These are phyloP conservation scores for Ashinkailepas kermadecensis DNA, from an alignment of 2,888 invertebrate genomes.

Conservation along the genomic window DNA sequence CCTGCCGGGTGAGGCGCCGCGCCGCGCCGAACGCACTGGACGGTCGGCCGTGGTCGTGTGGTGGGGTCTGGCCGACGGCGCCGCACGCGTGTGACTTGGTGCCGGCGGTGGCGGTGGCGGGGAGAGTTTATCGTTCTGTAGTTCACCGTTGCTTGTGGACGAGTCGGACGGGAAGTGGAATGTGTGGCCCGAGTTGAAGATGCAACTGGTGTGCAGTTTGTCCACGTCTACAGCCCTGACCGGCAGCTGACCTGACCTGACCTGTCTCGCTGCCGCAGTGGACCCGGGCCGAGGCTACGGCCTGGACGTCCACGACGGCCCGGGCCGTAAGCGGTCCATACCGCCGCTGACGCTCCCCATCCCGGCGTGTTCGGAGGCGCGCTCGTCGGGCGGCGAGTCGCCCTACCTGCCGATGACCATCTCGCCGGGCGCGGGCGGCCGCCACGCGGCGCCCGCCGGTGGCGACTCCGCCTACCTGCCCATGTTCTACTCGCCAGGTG, in stretches of 20 bases:
- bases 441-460: not conserved
- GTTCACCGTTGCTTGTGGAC: too few relatives aligned
- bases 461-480: not conserved
- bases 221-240: too few relatives aligned
- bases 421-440: constrained; percentile 1
- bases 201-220: too few relatives aligned
- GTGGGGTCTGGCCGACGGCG: too few relatives aligned
- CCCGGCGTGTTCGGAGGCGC: not conserved
- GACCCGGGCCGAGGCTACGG: not conserved
- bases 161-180: too few relatives aligned
- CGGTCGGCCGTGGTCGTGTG: too few relatives aligned
- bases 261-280: not conserved
- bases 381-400: not conserved
- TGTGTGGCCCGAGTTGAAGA: too few relatives aligned
- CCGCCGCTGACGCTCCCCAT: constrained; percentile 8
- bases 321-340: not conserved
- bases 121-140: too few relatives aligned
- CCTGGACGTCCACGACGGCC: not conserved
- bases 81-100: too few relatives aligned
- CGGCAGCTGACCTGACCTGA: too few relatives aligned
- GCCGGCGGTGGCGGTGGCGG: too few relatives aligned
- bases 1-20: not conserved
- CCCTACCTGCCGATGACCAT: constrained; percentile 1
- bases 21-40: too few relatives aligned
- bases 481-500: not conserved